A percentile compares a stretch with the other conserved stretches of the same genome.
These are phyloP conservation scores for Apoda limacodes DNA, from an alignment of 2,888 invertebrate genomes.

Conservation along the genomic window DNA sequence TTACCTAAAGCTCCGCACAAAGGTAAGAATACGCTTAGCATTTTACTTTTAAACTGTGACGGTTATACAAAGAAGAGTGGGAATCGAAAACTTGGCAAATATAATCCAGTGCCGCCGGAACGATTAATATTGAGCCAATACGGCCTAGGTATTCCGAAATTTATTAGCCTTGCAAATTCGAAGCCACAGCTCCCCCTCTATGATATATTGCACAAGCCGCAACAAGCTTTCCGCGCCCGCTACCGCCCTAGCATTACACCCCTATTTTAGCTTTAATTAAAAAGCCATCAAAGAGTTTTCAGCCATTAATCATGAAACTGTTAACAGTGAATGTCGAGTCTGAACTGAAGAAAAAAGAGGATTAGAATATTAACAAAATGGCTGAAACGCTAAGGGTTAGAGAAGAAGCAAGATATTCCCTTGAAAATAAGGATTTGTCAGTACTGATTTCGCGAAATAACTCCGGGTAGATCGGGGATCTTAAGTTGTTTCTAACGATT, in stretches of 20 bases:
- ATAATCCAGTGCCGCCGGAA: conserved; percentile 49
- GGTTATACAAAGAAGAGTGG: conserved; percentile 38
- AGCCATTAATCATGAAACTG: conserved; percentile 71
- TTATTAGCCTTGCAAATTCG: conserved; percentile 69
- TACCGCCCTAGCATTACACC: conserved; percentile 56
- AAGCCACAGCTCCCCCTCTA: conserved; percentile 48
- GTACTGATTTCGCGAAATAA: conserved; percentile 49
- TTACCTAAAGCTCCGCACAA: conserved; percentile 38
- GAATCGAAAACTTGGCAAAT: conserved; percentile 36
- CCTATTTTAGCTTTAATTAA: conserved; percentile 70
- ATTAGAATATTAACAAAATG: conserved; percentile 65
- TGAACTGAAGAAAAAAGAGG: conserved; percentile 49
- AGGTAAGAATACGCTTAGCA: conserved; percentile 54
- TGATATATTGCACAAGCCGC: conserved; percentile 62
- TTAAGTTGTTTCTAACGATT: conserved; percentile 58
- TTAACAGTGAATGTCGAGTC: conserved; percentile 63
- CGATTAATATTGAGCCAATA: conserved; percentile 62
- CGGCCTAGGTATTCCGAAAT: conserved; percentile 65
- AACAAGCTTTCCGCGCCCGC: conserved; percentile 43
- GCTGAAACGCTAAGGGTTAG: conserved; percentile 61
- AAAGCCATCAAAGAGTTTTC: conserved; percentile 71
- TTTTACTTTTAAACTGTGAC: conserved; percentile 42
- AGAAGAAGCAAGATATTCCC: conserved; percentile 51
- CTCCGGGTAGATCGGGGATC: conserved; percentile 38
- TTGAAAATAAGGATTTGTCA: conserved; percentile 39